Evolutionary conservation across 2,888 invertebrate genomes (phyloP).

Genomic region (Aporophyla nigra): DNA sequence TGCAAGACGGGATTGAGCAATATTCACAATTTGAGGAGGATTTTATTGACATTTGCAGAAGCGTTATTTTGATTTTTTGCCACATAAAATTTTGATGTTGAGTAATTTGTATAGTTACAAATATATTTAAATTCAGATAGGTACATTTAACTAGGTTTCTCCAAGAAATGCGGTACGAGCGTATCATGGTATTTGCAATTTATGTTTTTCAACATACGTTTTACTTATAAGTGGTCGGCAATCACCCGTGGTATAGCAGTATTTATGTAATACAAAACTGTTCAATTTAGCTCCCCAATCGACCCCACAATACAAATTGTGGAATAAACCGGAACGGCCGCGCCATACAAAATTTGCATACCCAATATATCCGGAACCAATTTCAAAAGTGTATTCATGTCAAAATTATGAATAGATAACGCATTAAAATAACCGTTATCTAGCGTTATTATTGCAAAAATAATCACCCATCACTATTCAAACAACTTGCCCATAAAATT

Average conservation of each 20-base stretch:
- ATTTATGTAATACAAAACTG: background rate
- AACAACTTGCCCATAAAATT: conserved; percentile 62
- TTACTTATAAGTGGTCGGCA: background rate
- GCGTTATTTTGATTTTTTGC: conserved; percentile 3
- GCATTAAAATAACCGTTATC: conserved; percentile 47
- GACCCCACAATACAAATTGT: conserved; percentile 6
- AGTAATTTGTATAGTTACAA: background rate
- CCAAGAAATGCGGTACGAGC: no score
- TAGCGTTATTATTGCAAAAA: conserved; percentile 30
- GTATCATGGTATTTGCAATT: background rate
- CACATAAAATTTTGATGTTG: conserved; percentile 1
- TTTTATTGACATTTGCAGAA: conserved; percentile 10
- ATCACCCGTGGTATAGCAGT: background rate
- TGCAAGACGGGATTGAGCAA: conserved; percentile 18
- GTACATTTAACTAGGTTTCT: no score
- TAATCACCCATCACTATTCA: conserved; percentile 68
- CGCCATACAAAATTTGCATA: conserved; percentile 41
- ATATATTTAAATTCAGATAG: no score
- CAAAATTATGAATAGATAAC: conserved; percentile 51
- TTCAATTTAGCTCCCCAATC: conserved; percentile 8
- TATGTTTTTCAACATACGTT: background rate
- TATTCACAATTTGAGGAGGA: conserved; percentile 5
- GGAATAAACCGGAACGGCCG: conserved; percentile 20
- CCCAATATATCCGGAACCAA: conserved; percentile 33
- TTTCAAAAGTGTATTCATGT: conserved; percentile 40